phyloP scores from a whole-genome alignment of 2,888 invertebrate genomes.

The Acholoe squamosa region DNA sequence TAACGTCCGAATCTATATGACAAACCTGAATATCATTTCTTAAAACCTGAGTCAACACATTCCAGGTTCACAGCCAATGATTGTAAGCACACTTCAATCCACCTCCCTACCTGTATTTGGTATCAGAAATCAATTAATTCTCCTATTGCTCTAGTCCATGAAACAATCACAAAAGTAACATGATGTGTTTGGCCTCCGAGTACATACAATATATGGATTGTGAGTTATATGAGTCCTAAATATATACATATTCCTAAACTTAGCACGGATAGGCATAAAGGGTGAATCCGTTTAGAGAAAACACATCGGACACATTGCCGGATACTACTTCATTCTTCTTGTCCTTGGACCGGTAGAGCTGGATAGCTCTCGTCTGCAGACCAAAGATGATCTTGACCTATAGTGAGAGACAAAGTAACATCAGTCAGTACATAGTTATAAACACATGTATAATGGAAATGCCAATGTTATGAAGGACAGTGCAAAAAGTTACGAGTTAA shows the following conservation, averaged over 20 bases:
- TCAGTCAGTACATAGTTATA: no score
- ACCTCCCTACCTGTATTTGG: no score
- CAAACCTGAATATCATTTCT: no score
- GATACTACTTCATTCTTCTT: conserved; percentile 63
- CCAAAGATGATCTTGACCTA: conserved; percentile 68
- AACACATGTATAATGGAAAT: neutral
- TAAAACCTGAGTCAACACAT: no score
- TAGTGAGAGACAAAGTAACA: neutral
- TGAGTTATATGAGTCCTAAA: neutral
- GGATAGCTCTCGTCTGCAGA: conserved; percentile 51
- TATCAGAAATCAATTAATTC: no score
- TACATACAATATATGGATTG: no score
- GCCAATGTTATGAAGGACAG: neutral
- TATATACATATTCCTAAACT: neutral
- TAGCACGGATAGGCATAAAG: conserved; percentile 40
- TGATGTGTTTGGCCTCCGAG: no score
- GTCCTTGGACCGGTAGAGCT: conserved; percentile 62
- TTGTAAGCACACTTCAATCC: no score
- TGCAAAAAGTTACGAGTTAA: no score
- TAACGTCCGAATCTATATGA: no score
- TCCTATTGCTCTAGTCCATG: neutral
- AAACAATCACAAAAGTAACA: neutral
- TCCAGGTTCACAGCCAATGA: no score
- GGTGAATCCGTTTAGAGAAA: conserved; percentile 49
- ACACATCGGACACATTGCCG: conserved; percentile 27